Percentiles rank a stretch among this genome's conserved stretches.
phyloP scores from a whole-genome alignment of 2,888 invertebrate genomes.

The Agriotes lineatus region DNA sequence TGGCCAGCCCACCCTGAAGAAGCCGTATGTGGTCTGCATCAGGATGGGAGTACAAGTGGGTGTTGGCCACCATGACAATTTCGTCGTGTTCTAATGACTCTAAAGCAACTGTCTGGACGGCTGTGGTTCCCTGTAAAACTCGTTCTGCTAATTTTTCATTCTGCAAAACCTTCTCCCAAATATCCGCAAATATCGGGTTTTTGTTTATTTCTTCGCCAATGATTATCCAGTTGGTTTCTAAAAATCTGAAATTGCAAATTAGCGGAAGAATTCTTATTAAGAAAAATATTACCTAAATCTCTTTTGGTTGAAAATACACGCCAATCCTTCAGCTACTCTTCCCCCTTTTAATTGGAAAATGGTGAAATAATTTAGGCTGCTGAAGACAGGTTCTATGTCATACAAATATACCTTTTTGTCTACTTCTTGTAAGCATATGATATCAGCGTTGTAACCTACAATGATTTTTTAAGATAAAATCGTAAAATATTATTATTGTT shows the following conservation, averaged over 20 bases:
- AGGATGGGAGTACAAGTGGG: conserved; percentile 95
- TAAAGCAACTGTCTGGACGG: conserved; percentile 72
- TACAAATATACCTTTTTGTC: conserved; percentile 81
- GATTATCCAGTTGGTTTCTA: conserved; percentile 68
- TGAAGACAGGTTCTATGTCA: conserved; percentile 75
- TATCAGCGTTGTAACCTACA: conserved; percentile 90
- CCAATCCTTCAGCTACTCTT: conserved; percentile 82
- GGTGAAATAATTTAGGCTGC: conserved; percentile 70
- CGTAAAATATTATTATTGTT: too few relatives aligned
- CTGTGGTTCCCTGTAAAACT: conserved; percentile 76
- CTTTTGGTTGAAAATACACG: conserved; percentile 78
- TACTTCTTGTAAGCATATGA: conserved; percentile 95
- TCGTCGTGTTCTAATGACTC: conserved; percentile 72
- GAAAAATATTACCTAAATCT: conserved; percentile 75
- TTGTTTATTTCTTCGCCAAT: conserved; percentile 72
- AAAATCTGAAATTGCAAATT: conserved; percentile 7
- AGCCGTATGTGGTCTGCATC: conserved; percentile 91
- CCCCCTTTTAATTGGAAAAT: conserved; percentile 80
- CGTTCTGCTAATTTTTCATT: conserved; percentile 72
- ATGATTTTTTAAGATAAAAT: too few relatives aligned
- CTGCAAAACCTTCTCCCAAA: conserved; percentile 73
- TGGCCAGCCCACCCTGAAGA: conserved; percentile 82
- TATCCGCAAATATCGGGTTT: conserved; percentile 68
- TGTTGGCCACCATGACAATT: conserved; percentile 80
- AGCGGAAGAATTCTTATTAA: neutral